Evolutionary conservation across 2,888 invertebrate species (phyloP).

Genomic region (Sarcophaga caerulescens): DNA sequence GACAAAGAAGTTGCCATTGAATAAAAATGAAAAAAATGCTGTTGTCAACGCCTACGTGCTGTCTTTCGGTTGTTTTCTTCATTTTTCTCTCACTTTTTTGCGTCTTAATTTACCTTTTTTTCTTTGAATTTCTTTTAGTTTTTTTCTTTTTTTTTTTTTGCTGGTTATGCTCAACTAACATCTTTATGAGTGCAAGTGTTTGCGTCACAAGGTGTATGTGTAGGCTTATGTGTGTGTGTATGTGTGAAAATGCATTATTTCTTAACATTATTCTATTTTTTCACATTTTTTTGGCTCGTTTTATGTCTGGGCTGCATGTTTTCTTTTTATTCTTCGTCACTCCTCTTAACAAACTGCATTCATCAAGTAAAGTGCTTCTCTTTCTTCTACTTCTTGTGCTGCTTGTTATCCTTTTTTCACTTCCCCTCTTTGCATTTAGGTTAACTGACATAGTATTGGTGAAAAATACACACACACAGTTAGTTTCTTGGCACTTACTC

Average conservation of each 20-base stretch:
- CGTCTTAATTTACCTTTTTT: neutral
- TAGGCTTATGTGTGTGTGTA: too few species aligned
- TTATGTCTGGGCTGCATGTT: neutral
- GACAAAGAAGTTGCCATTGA: slow-evolving; percentile 65
- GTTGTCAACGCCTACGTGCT: slow-evolving; percentile 68
- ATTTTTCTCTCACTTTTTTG: neutral
- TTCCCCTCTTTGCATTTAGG: slow-evolving; percentile 22
- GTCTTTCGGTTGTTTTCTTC: slow-evolving; percentile 44
- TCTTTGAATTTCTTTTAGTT: neutral
- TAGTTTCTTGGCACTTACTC: slow-evolving; percentile 51
- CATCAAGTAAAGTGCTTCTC: slow-evolving; percentile 60
- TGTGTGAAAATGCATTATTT: slow-evolving; percentile 53
- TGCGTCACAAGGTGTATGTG: neutral
- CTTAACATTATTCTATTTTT: slow-evolving; percentile 43
- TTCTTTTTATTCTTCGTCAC: slow-evolving; percentile 12
- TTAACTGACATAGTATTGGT: slow-evolving; percentile 33
- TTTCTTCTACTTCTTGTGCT: neutral
- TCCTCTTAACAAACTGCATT: slow-evolving; percentile 56
- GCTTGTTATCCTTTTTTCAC: slow-evolving; percentile 31
- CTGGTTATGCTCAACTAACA: slow-evolving; percentile 6
- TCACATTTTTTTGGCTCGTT: slow-evolving; percentile 8
- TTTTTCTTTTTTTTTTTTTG: too few species aligned
- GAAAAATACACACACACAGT: slow-evolving; percentile 26
- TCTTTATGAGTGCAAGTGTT: neutral
- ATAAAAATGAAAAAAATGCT: slow-evolving; percentile 65